Base-by-base conservation (phyloP, 2,888 invertebrate genomes). In the Lochmaea capreae region DNA sequence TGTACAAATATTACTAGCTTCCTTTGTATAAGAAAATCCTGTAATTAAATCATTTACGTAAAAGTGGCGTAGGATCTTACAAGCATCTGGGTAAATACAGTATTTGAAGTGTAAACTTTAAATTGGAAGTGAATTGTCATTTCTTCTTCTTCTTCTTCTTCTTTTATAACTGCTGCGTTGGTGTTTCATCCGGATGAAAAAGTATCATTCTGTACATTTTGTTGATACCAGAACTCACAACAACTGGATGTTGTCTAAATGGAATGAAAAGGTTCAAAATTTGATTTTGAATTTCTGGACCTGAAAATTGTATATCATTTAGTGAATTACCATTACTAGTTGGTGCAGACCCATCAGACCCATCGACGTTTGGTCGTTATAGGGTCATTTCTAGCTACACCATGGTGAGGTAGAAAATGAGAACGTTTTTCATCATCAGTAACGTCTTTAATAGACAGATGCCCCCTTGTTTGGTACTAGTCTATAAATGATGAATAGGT, bases 211-310 rank as follows among this genome's bases (percentile, higher is more conserved):
- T 54, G 16, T 54, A 54, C 54, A 54, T 54, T 54, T 54, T 54
- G 54, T 8, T 54, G 5, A 54, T 54, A 6, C 12, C 54, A 54
- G 54, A 11, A 11, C 14, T 16, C 4, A 54, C n/a, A 54, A 54
- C 54, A 54, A 54, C 54, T 14, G 54, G 14, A 14, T 54, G 54
- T 11, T 54, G 54, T 54, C 14, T 54, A 54, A 54, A 54, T 54
- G 5, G 14, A 54, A 54, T 54, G 1, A 11, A 54, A 54, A 54
- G 3, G 12, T 16, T 16, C n/a, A 54, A 54, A 54, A 54, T 54
- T 1, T 54, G 2, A 54, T 54, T 54, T 54, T 11, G n/a, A 54
- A 54, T 54, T 54, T 2, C 22, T 66, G 33, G 18, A 14, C 33
- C 52, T 66, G 33, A 39, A 65, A 42, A 65, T 42, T 43, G 2